Evolutionary conservation across 2,888 invertebrate genomes (phyloP), one percentile per base, ranked within the genome.

Genomic region (Cartodere bifasciata): DNA sequence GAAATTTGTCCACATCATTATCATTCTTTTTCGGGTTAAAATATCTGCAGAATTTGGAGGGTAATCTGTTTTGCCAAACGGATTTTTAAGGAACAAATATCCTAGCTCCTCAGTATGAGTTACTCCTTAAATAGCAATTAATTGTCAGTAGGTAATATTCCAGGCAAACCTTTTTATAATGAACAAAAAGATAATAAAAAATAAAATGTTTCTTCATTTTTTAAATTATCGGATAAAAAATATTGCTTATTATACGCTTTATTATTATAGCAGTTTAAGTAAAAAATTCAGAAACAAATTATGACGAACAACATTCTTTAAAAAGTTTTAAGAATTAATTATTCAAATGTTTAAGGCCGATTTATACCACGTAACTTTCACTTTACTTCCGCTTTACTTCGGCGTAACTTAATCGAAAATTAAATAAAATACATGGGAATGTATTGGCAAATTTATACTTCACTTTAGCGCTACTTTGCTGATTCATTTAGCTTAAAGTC

Each of bases 1-100:
- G 28, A 67, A 67, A 35, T 64, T 63, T 0, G 64, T 62, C 65
- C 65, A 66, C 62, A 67, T 60, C 52, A 58, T 60, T 0, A 65
- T 61, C 63, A 67, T 62, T 15, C 64, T 62, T 0, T 61, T 61
- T 1, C 63, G 50, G 10, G 66, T 64, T 16, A 60, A 54, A 0
- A 63, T 62, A 9, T 67, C 66, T 13, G 28, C 25, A n/a, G 31
- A 26, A 16, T 14, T 30, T 20, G 16, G n/a, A 13, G n/a, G 12
- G 4, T 34, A 11, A 22, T 37, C 31, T 9, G 15, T 31, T 4
- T 16, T 28, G 6, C 16, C 13, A 17, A n/a, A 17, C n/a, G 20
- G 6, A 1, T 13, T 11, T 12, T 12, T 23, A 10, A 4, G 4
- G 6, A 22, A 28, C 2, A 32, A 11, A 13, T 32, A 32, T 15